Conservation (phyloP, 37 sponge, comb jelly and placozoan species). For the Beroe ovata region DNA sequence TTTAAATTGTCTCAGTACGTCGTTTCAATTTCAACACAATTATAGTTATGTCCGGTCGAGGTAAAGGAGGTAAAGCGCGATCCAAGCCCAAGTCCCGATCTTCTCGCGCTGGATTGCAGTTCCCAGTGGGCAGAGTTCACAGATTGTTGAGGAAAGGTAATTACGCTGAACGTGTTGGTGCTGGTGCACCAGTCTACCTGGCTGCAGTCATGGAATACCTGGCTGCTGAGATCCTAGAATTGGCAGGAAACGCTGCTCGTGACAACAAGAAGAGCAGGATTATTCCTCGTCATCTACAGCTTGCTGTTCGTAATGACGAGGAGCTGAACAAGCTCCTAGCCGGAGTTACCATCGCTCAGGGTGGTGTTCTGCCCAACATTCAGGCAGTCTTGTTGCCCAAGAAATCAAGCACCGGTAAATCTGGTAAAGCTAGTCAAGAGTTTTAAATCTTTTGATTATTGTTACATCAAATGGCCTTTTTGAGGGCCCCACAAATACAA, state of each 20-base stretch:
- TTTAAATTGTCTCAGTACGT: no score
- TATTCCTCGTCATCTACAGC: constrained; percentile 97
- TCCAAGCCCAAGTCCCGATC: constrained; percentile 95
- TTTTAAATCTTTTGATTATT: constrained; percentile 69
- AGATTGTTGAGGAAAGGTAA: constrained; percentile 86
- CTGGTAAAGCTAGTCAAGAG: constrained; percentile 80
- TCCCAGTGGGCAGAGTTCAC: constrained; percentile 98
- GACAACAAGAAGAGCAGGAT: constrained; percentile 99
- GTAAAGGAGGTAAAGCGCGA: constrained; percentile 97
- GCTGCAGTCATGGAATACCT: constrained; percentile 99
- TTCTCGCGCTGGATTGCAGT: constrained; percentile 96
- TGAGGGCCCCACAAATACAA: constrained; percentile 68
- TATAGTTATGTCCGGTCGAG: no score
- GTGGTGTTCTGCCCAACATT: constrained; percentile 99
- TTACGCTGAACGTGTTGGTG: constrained; percentile 94
- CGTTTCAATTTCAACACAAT: no score
- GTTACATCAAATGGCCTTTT: constrained; percentile 70
- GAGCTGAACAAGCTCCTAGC: constrained; percentile 97
- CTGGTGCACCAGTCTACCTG: constrained; percentile 99
- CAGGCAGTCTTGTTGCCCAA: constrained; percentile 98
- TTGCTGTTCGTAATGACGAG: constrained; percentile 98
- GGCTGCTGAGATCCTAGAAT: constrained; percentile 97
- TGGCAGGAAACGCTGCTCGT: constrained; percentile 99
- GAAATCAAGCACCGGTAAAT: constrained; percentile 75
- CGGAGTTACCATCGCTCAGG: constrained; percentile 97